Evolutionary conservation across 2,888 invertebrate genomes (phyloP).

Genomic region (Biston stratarius): DNA sequence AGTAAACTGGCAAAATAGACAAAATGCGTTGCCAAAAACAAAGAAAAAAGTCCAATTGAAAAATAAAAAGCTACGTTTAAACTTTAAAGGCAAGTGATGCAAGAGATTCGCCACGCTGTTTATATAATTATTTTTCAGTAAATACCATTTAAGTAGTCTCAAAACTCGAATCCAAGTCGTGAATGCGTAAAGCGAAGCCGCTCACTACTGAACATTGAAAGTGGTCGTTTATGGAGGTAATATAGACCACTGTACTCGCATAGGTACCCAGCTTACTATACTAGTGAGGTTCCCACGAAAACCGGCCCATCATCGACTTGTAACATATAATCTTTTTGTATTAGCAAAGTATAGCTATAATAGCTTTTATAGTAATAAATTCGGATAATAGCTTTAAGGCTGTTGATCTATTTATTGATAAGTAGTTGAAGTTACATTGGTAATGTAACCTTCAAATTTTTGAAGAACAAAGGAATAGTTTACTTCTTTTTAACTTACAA

Average conservation of each 20-base stretch:
- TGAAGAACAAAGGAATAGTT: neutral
- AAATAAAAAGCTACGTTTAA: no score
- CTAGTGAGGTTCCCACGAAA: constrained; percentile 63
- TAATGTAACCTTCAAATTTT: constrained; percentile 12
- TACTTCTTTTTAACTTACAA: no score
- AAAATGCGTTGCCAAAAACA: no score
- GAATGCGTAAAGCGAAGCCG: neutral
- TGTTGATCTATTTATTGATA: constrained; percentile 25
- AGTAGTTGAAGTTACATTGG: constrained; percentile 7
- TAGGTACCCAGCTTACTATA: constrained; percentile 3
- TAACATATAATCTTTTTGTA: constrained; percentile 57
- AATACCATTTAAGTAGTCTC: no score
- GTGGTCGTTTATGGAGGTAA: constrained; percentile 53
- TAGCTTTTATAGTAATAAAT: constrained; percentile 28
- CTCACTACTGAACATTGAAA: constrained; percentile 51
- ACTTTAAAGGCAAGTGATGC: no score
- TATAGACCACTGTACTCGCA: constrained; percentile 1
- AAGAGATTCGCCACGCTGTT: no score
- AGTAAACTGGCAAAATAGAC: no score
- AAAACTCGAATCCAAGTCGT: no score
- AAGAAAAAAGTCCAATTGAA: no score
- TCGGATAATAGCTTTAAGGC: constrained; percentile 23
- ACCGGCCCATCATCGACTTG: constrained; percentile 53
- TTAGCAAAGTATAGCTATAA: constrained; percentile 39
- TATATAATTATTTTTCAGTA: no score